Conservation (phyloP, 2,888 invertebrate species). For the Cephus pulcher region DNA sequence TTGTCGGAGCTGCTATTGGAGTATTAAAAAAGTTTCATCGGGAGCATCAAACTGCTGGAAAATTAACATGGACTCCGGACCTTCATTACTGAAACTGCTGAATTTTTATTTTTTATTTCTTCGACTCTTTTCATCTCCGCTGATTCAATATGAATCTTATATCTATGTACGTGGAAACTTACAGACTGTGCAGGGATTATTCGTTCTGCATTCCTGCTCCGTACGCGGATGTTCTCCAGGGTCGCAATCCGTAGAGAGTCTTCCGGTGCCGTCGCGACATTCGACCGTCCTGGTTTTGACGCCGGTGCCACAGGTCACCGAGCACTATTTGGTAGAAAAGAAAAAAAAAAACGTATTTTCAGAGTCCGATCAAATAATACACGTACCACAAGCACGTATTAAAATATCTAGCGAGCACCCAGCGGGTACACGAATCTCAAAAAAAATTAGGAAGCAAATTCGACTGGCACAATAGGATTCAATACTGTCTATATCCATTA, state of each 20-base stretch:
- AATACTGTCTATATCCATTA: neutral
- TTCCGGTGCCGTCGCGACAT: constrained; percentile 73
- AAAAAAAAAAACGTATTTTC: neutral
- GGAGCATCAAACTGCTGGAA: neutral
- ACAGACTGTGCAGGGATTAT: constrained; percentile 75
- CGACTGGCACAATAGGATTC: neutral
- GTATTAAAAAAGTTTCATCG: neutral
- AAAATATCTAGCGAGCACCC: neutral
- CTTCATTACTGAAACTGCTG: constrained; percentile 2
- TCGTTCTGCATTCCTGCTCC: constrained; percentile 80
- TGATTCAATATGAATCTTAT: neutral
- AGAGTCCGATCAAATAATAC: neutral
- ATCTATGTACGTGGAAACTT: constrained; percentile 35
- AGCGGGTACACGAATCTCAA: neutral
- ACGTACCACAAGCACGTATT: neutral
- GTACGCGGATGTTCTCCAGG: constrained; percentile 75
- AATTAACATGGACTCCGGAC: neutral
- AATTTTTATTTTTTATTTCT: constrained; percentile 12
- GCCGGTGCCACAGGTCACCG: constrained; percentile 92
- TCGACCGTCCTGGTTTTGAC: constrained; percentile 84
- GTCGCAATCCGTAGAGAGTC: constrained; percentile 72
- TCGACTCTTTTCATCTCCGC: constrained; percentile 12
- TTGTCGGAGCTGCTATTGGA: neutral
- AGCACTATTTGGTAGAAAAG: constrained; percentile 77
- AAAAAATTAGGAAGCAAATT: neutral